Conservation (phyloP, 2,113 vertebrate species). For the Nicator chloris region DNA sequence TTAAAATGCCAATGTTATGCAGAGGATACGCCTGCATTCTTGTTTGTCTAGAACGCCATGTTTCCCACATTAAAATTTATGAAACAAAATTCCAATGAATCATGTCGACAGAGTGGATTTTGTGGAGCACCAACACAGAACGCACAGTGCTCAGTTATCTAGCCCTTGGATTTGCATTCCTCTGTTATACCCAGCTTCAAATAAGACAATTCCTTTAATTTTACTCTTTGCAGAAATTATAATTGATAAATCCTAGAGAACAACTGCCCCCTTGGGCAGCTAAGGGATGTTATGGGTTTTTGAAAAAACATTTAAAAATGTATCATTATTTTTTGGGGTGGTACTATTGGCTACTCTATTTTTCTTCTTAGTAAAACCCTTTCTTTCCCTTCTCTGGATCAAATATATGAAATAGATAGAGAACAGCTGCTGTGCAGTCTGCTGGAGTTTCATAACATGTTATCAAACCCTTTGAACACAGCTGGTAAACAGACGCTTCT, state of each 20-base stretch:
- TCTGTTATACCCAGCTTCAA: not conserved
- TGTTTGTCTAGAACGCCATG: slow-evolving; percentile 54
- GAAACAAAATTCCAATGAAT: slow-evolving; percentile 29
- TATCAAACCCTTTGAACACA: slow-evolving; percentile 73
- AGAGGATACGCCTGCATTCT: slow-evolving; percentile 25
- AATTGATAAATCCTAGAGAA: not conserved
- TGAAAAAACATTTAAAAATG: not conserved
- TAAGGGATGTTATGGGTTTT: not conserved
- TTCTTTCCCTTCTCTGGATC: not conserved
- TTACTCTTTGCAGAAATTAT: not conserved
- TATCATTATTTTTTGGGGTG: not conserved
- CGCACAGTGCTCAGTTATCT: not conserved
- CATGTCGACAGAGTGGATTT: not conserved
- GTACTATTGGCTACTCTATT: not conserved
- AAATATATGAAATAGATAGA: slow-evolving; percentile 57
- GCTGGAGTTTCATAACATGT: slow-evolving; percentile 58
- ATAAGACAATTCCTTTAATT: not conserved
- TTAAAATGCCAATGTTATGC: slow-evolving; percentile 28
- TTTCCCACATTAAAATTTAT: slow-evolving; percentile 58
- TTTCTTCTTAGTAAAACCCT: not conserved
- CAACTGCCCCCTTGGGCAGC: not conserved
- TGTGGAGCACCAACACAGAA: not conserved
- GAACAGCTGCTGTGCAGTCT: slow-evolving; percentile 62
- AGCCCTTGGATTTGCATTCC: not conserved
- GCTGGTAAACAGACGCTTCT: slow-evolving; percentile 62